Conservation (phyloP, 2,888 invertebrate genomes). For the Blastobasis lacticolella region DNA sequence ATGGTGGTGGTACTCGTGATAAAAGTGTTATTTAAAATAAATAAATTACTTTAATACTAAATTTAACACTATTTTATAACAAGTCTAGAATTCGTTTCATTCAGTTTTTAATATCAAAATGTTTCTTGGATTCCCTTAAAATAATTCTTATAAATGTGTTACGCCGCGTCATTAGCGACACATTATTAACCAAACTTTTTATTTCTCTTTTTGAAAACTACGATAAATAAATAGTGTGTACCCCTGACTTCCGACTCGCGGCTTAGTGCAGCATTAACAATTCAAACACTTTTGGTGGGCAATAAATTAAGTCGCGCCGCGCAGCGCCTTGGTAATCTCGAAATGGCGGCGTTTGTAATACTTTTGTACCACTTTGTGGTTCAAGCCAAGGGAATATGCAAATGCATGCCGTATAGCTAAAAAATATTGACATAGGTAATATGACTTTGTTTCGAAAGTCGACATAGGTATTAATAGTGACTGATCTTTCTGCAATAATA, state of each 20-base stretch:
- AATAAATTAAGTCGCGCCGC: constrained; percentile 57
- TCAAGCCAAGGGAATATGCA: constrained; percentile 18
- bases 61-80: too few species aligned
- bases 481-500: too few species aligned
- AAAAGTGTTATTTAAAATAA: too few species aligned
- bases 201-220: constrained; percentile 3
- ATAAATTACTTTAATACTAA: too few species aligned
- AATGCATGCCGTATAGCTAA: neutral
- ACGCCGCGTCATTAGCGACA: neutral
- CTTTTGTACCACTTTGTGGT: constrained; percentile 28
- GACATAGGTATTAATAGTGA: too few species aligned
- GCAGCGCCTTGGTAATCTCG: constrained; percentile 47
- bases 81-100: too few species aligned
- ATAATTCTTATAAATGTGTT: neutral
- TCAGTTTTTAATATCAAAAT: too few species aligned
- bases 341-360: constrained; percentile 57
- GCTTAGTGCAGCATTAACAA: constrained; percentile 58
- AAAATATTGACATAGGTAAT: too few species aligned
- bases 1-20: too few species aligned
- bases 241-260: constrained; percentile 24
- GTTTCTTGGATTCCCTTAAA: too few species aligned
- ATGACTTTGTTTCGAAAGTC: too few species aligned
- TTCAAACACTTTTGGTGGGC: constrained; percentile 62
- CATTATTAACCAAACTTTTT: neutral
- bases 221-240: constrained; percentile 25